These are phyloP conservation scores for Antedon mediterranea DNA, from an alignment of 53 echinoderm and acorn worm species.

Conservation along the genomic window DNA sequence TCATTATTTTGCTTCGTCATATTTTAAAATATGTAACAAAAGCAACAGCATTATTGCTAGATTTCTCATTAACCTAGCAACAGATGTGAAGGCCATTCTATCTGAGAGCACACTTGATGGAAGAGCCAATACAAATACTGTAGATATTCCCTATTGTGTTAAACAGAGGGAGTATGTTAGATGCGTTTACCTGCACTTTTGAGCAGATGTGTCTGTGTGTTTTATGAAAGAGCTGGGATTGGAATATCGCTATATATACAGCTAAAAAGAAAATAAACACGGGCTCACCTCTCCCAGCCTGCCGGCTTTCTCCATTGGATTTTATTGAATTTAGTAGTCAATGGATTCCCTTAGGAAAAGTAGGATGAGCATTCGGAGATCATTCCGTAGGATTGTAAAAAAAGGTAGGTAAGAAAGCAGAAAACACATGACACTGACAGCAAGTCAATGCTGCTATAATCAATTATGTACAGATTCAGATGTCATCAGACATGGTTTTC, in stretches of 20 bases:
- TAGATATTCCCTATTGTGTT: background rate
- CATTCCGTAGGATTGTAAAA: background rate
- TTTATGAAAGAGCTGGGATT: background rate
- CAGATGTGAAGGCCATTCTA: background rate
- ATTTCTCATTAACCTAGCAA: background rate
- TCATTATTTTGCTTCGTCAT: too few species aligned
- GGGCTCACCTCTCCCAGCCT: background rate
- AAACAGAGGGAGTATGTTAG: background rate
- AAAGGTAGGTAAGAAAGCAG: background rate
- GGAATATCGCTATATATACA: background rate
- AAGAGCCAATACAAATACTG: background rate
- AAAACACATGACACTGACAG: too few species aligned
- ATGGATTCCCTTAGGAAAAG: background rate
- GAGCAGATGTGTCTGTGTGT: background rate
- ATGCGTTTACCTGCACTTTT: background rate
- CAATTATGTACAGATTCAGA: too few species aligned
- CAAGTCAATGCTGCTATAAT: too few species aligned
- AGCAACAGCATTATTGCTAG: background rate
- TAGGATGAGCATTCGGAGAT: background rate
- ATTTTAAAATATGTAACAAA: background rate
- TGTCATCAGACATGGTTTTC: too few species aligned
- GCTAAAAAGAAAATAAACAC: background rate
- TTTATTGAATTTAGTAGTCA: background rate
- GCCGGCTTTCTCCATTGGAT: background rate
- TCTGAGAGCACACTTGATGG: background rate